phyloP scores from a whole-genome alignment of 2,113 vertebrate species.

The Tretioscincus oriximinensis region DNA sequence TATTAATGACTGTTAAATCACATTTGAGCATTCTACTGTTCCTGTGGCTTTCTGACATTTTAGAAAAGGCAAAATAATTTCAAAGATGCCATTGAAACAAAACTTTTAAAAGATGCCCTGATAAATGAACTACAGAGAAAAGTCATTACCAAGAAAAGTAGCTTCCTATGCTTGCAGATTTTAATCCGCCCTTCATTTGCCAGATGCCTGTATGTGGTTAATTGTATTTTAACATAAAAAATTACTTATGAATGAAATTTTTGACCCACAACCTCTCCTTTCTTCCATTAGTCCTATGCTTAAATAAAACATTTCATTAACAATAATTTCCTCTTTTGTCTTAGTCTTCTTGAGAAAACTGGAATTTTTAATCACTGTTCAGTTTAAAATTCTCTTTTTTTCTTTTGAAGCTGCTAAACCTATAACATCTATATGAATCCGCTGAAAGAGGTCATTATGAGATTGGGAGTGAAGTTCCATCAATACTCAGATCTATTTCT shows the following conservation, averaged over 20 bases:
- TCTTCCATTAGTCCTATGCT: background rate
- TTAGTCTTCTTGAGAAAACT: background rate
- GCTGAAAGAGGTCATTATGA: too few relatives aligned
- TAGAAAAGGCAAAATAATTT: background rate
- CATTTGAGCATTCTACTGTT: conserved; percentile 1
- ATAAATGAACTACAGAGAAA: background rate
- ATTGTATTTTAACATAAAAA: background rate
- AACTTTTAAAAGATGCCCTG: background rate
- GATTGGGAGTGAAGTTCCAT: too few relatives aligned
- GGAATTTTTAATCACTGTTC: background rate
- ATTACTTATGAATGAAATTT: background rate
- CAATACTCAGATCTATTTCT: too few relatives aligned
- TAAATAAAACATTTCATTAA: background rate
- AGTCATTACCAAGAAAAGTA: background rate
- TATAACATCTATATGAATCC: too few relatives aligned
- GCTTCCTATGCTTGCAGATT: background rate
- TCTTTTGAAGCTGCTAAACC: too few relatives aligned
- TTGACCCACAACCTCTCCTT: background rate
- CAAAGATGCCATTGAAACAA: background rate
- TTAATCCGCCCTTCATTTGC: background rate
- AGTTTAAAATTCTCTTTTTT: too few relatives aligned
- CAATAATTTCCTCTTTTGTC: background rate
- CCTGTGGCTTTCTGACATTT: background rate
- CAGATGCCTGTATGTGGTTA: too few relatives aligned
- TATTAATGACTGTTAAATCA: background rate